These are phyloP conservation scores for Hemiscyllium ocellatum DNA, from an alignment of 2,113 vertebrate species.

Conservation along the genomic window DNA sequence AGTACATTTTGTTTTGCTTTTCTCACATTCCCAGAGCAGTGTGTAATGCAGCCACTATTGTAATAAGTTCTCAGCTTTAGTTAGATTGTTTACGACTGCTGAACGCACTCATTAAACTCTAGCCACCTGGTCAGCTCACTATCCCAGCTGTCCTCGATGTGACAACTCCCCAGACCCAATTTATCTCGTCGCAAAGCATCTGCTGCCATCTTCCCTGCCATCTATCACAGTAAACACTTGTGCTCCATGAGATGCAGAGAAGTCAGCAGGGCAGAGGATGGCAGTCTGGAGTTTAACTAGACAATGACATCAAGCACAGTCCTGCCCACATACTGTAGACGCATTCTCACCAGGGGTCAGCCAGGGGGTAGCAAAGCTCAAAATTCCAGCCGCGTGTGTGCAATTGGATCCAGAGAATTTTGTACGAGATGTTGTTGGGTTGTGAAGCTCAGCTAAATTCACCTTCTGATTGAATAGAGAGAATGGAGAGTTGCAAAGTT, in stretches of 20 bases:
- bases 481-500: background rate
- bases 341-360: constrained; percentile 53
- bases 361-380: constrained; percentile 47
- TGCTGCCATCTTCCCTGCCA: constrained; percentile 65
- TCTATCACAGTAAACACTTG: constrained; percentile 66
- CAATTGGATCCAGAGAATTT: background rate
- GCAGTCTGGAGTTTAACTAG: constrained; percentile 52
- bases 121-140: constrained; percentile 86
- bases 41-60: constrained; percentile 48
- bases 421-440: background rate
- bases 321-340: constrained; percentile 43
- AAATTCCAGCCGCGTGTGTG: background rate
- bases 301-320: constrained; percentile 47
- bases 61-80: constrained; percentile 45
- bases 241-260: constrained; percentile 57
- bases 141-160: constrained; percentile 76
- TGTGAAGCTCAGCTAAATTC: background rate
- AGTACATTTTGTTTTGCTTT: constrained; percentile 49
- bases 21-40: constrained; percentile 49
- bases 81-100: constrained; percentile 38
- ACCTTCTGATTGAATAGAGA: background rate
- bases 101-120: constrained; percentile 50
- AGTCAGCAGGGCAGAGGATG: constrained; percentile 60
- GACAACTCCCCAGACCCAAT: constrained; percentile 78
- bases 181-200: constrained; percentile 74